Percentiles rank a stretch among this genome's conserved stretches.
These are phyloP conservation scores for Rhizomys pruinosus DNA, from an alignment of 2,113 vertebrate genomes.

Conservation along the genomic window DNA sequence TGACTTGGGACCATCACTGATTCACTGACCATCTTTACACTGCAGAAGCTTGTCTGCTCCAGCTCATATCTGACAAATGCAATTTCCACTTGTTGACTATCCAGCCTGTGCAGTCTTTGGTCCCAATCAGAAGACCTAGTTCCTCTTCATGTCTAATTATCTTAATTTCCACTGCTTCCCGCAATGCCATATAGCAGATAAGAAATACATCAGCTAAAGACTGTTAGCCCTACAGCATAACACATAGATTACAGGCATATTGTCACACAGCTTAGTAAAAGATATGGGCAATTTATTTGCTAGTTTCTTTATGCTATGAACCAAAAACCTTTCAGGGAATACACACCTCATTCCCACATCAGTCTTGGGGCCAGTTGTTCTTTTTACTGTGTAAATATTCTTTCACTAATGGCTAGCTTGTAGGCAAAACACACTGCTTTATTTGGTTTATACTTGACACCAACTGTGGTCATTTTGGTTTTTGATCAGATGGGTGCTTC, in stretches of 20 bases:
- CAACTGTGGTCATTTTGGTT: conserved; percentile 82
- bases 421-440: conserved; percentile 49
- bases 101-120: conserved; percentile 9
- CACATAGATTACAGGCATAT: conserved; percentile 17
- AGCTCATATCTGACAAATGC: conserved; percentile 4
- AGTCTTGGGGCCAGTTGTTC: conserved; percentile 45
- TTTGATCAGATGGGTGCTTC: conserved; percentile 77
- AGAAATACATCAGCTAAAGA: conserved; percentile 66
- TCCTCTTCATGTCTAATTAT: conserved; percentile 71
- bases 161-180: conserved; percentile 73
- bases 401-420: conserved; percentile 71
- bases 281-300: conserved; percentile 55
- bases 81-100: not conserved
- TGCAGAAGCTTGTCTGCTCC: not conserved
- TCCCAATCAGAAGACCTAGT: conserved; percentile 70
- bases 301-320: conserved; percentile 60
- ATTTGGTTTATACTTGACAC: conserved; percentile 82
- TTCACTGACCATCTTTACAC: not conserved
- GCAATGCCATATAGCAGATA: conserved; percentile 66
- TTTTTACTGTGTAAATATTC: not conserved
- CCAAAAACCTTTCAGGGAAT: conserved; percentile 72
- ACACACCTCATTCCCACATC: conserved; percentile 56
- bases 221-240: conserved; percentile 6
- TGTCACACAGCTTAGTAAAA: not conserved
- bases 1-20: not conserved